Conservation (phyloP, 2,113 vertebrate species). For the Anolis sagrei region DNA sequence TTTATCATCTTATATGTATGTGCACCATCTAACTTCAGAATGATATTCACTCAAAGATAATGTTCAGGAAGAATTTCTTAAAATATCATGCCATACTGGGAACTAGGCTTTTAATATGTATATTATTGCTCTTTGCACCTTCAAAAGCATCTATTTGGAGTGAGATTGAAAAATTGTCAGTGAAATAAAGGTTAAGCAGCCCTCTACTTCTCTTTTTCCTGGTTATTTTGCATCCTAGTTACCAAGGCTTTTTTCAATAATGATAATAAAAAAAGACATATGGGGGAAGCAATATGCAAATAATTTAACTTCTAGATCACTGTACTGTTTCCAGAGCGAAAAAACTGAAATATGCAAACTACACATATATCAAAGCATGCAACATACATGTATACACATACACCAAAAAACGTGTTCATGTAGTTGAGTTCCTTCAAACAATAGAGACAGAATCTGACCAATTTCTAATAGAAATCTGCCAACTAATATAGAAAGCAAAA, state of each 20-base stretch:
- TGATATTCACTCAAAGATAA: background rate
- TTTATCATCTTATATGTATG: background rate
- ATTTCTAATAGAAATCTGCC: no score
- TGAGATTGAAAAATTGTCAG: background rate
- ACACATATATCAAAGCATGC: background rate
- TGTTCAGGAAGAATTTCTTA: fast-evolving
- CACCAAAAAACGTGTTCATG: no score
- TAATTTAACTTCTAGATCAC: background rate
- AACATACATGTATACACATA: no score
- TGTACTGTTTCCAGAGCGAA: background rate
- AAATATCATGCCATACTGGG: background rate
- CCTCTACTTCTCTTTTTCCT: background rate
- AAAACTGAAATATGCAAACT: background rate
- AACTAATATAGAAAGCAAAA: no score
- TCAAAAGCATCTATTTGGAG: background rate
- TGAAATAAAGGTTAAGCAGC: background rate
- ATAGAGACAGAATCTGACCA: no score
- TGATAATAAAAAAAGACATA: background rate
- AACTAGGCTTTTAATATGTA: background rate
- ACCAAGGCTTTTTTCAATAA: background rate
- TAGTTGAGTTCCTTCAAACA: no score
- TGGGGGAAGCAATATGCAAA: background rate
- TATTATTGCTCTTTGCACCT: background rate
- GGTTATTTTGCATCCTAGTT: background rate
- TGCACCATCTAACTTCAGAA: background rate